These are phyloP conservation scores for Microtus californicus DNA, from an alignment of 2,797 vertebrate genomes.

Conservation along the genomic window DNA sequence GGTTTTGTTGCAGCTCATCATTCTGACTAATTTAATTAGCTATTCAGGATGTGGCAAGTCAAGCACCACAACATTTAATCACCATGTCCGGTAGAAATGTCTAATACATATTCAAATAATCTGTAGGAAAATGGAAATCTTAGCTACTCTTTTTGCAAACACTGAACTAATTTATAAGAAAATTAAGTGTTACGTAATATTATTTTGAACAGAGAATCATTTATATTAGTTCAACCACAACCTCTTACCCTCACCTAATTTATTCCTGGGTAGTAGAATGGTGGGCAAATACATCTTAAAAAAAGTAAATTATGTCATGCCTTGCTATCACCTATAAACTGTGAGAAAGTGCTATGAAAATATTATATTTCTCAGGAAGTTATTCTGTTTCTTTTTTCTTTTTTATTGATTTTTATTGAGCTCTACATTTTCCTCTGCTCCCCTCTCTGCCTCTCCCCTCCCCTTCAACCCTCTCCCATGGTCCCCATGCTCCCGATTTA, in stretches of 20 bases:
- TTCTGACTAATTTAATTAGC: conserved; percentile 70
- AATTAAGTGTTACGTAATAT: not conserved
- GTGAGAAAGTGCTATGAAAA: not conserved
- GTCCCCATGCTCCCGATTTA: too few relatives aligned
- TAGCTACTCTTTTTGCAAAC: conserved; percentile 17
- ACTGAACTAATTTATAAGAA: not conserved
- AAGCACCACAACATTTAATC: conserved; percentile 55
- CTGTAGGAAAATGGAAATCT: not conserved
- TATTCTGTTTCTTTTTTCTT: not conserved
- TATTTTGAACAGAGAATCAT: not conserved
- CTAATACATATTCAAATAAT: conserved; percentile 3
- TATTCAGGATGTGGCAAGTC: conserved; percentile 52
- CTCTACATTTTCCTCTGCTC: too few relatives aligned
- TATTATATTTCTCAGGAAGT: conserved; percentile 4
- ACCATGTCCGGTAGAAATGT: conserved; percentile 60
- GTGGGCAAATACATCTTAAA: not conserved
- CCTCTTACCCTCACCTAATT: not conserved
- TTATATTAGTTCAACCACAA: not conserved
- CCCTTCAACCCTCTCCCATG: too few relatives aligned
- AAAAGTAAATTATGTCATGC: conserved; percentile 1
- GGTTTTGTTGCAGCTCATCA: conserved; percentile 28
- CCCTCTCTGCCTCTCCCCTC: too few relatives aligned
- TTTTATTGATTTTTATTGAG: too few relatives aligned
- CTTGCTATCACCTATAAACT: not conserved
- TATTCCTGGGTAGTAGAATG: not conserved